Percentiles rank a stretch among this genome's conserved stretches.
Conservation (phyloP, 2,888 invertebrate genomes). For the Drosophila nr. perissopoda region DNA sequence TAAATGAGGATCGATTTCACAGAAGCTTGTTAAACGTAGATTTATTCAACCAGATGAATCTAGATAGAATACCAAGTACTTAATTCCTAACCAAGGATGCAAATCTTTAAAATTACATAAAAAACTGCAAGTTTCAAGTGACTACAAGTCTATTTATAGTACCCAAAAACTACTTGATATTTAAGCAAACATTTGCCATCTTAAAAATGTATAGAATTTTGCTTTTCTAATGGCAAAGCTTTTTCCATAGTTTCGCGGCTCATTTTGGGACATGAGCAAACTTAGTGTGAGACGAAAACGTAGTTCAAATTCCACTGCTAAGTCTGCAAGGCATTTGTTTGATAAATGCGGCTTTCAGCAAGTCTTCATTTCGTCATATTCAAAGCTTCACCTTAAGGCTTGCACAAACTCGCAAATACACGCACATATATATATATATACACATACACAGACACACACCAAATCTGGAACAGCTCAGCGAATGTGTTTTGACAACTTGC, state of each 20-base stretch:
- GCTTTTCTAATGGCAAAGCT: neutral
- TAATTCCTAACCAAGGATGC: conserved; percentile 25
- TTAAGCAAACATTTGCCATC: neutral
- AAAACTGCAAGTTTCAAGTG: neutral
- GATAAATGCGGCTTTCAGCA: conserved; percentile 58
- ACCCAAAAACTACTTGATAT: neutral
- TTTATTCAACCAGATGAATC: conserved; percentile 37
- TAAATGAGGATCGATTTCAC: conserved; percentile 58
- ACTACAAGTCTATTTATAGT: neutral
- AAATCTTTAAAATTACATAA: conserved; percentile 28
- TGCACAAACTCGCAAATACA: neutral
- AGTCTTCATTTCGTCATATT: conserved; percentile 66
- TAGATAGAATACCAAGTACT: conserved; percentile 44
- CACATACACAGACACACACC: conserved; percentile 22
- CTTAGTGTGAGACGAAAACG: conserved; percentile 3
- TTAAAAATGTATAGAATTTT: neutral
- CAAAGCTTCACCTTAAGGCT: conserved; percentile 43
- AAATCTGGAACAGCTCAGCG: conserved; percentile 58
- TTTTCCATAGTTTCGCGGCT: neutral
- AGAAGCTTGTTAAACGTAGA: conserved; percentile 56
- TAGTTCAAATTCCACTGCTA: conserved; percentile 21
- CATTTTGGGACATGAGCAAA: neutral
- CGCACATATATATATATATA: conserved; percentile 1
- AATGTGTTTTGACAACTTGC: conserved; percentile 63
- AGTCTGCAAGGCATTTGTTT: conserved; percentile 50